Base-by-base conservation (phyloP, 2,888 invertebrate species). In the Drosophila siamana region DNA sequence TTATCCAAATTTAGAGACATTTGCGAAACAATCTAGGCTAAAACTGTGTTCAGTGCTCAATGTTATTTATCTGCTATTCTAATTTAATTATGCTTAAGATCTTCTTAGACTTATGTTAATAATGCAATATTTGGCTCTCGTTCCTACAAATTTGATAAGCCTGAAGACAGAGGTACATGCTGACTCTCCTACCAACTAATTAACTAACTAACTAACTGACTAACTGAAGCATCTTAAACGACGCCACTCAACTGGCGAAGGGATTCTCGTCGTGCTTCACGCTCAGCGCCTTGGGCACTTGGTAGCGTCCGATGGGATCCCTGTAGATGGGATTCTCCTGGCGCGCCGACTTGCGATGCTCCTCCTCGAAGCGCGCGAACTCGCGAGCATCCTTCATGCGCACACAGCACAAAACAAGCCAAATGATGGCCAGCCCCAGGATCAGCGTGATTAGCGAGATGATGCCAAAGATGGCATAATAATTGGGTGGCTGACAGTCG, bases 221-320 rank as follows among this genome's bases (percentile, higher is more conserved):
- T 11, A 5, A 16, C 7, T 6, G 11, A 7, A n/a, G n/a, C n/a
- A n/a, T n/a, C n/a, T n/a, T n/a, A n/a, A n/a, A n/a, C n/a, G n/a
- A n/a, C n/a, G n/a, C n/a, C n/a, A n/a, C n/a, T 52, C 30, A 87
- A 43, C 66, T 76, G 15, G 80, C 77, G 60, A 86, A 89, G 0
- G 89, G 89, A 82, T 86, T 88, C 43, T 89, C 88, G 47, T 74
- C 80, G 28, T 16, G 69, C 1, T 82, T 74, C 0, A 4, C 38
- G n/a, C 80, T 87, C 19, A 89, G 26, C 0, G 59, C 67, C 5
- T 65, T 63, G 3, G 95, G 95, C 65, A 95, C 93, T 66, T 91
- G 91, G 75, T 94, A 95, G 56, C 92, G 91, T 0, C 93, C 93
- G 13, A 94, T 93, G 1, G 95, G 94, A n/a, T 94, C 93, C 73